Evolutionary conservation across 2,888 invertebrate genomes (phyloP).

Genomic region (Lycia hirtaria): DNA sequence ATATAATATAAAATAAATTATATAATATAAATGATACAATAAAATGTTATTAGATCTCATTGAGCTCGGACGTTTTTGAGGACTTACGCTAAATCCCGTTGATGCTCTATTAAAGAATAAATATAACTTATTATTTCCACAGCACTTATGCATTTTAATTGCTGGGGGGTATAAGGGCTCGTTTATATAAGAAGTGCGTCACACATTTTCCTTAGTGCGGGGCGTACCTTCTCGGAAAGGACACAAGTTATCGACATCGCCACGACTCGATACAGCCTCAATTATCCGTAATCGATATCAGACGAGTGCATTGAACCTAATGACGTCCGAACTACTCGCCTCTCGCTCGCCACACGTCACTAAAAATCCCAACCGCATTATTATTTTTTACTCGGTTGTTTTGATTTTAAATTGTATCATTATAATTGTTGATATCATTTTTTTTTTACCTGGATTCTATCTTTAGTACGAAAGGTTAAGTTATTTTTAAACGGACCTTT

Average conservation of each 20-base stretch:
- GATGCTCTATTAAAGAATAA: no score
- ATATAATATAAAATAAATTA: no score
- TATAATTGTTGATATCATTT: not conserved
- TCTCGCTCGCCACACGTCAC: slow-evolving; percentile 53
- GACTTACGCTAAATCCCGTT: no score
- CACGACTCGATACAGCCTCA: slow-evolving; percentile 41
- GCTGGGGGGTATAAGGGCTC: no score
- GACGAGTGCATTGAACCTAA: slow-evolving; percentile 59
- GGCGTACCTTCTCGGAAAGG: slow-evolving; percentile 28
- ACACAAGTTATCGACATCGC: slow-evolving; percentile 38
- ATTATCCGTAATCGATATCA: slow-evolving; percentile 57
- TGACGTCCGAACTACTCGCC: slow-evolving; percentile 55
- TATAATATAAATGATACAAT: no score
- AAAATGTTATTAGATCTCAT: no score
- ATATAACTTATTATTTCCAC: no score
- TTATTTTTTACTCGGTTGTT: slow-evolving; percentile 38
- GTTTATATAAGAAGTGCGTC: not conserved
- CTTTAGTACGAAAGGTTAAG: slow-evolving; percentile 2
- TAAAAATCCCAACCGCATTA: slow-evolving; percentile 46
- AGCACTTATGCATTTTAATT: no score
- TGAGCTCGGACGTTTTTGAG: no score
- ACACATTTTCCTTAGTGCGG: not conserved
- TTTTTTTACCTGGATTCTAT: slow-evolving; percentile 1
- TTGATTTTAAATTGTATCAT: slow-evolving; percentile 22
- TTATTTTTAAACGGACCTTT: not conserved